Base-by-base conservation (phyloP, 1,140 invertebrate genomes). In the Trichoplusia ni region DNA sequence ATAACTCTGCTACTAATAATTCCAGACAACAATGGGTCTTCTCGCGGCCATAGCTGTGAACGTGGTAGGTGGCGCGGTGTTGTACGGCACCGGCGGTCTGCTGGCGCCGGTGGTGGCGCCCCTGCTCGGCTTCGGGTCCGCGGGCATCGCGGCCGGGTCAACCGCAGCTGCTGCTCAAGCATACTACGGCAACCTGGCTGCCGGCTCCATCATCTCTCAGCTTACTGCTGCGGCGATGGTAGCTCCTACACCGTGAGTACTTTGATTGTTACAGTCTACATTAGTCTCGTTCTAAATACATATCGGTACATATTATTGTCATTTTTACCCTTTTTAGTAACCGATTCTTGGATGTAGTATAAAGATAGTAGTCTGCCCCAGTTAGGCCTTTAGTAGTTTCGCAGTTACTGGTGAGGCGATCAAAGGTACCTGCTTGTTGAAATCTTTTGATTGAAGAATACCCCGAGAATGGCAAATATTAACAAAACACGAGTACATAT, bases 201-300 rank as follows among this genome's bases (percentile, higher is more conserved):
- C 86, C 6, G 86, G 86, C 9, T 82, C 82, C 53, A 68, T 87
- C n/a, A 73, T 89, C 2, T 82, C 83, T 0, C 46, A 82, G 56
- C 11, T 89, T 16, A 85, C 82, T 9, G 73, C 84, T 1, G 68
- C 71, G 0, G 83, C 77, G 6, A 86, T 86, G 83, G 71, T 73
- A 0, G 75, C 84, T 23, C 86, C 86, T 0, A 89, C 77, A 3
- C 81, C 82, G n/a, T 89, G 73, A 74, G 42, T 67, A 60, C 25
- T 33, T 31, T n/a, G n/a, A n/a, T n/a, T n/a, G n/a, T n/a, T n/a
- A n/a, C n/a, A n/a, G n/a, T n/a, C n/a, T n/a, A n/a, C n/a, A n/a
- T n/a, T n/a, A n/a, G n/a, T n/a, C n/a, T n/a, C n/a, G n/a, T n/a
- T n/a, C n/a, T n/a, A n/a, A n/a, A n/a, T n/a, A n/a, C n/a, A n/a